Evolutionary conservation across 2,113 vertebrate species (phyloP).

Genomic region (Melospiza georgiana): DNA sequence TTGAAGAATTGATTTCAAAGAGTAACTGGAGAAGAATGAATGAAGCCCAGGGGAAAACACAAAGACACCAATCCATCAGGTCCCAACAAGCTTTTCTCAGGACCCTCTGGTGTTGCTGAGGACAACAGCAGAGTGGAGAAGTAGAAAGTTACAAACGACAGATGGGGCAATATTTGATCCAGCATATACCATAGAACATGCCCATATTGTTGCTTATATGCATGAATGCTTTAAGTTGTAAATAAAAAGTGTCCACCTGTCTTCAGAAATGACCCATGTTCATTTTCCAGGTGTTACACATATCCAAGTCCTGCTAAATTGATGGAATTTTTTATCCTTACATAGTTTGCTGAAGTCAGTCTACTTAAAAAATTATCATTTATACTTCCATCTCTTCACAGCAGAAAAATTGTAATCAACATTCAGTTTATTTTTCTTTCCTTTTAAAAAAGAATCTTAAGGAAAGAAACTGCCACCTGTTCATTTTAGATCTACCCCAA

Average conservation of each 20-base stretch:
- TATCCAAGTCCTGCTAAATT: background rate
- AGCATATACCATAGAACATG: background rate
- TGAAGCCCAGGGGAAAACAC: background rate
- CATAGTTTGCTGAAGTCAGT: background rate
- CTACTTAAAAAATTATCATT: background rate
- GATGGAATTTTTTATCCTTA: background rate
- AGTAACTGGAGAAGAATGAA: background rate
- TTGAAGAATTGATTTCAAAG: background rate
- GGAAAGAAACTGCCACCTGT: background rate
- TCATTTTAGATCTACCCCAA: background rate
- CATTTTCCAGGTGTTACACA: background rate
- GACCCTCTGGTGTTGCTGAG: background rate
- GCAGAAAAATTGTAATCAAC: background rate
- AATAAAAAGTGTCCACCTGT: background rate
- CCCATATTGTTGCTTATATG: background rate
- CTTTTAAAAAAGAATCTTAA: background rate
- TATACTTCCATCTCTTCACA: background rate
- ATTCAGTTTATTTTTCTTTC: background rate
- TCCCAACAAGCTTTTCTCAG: background rate
- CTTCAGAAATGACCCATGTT: background rate
- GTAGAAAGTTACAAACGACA: background rate
- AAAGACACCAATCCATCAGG: background rate
- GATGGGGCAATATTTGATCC: background rate
- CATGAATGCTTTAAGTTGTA: background rate
- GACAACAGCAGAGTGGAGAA: background rate